phyloP scores from a whole-genome alignment of 2,113 vertebrate genomes.

The Neolamprologus devosi region DNA sequence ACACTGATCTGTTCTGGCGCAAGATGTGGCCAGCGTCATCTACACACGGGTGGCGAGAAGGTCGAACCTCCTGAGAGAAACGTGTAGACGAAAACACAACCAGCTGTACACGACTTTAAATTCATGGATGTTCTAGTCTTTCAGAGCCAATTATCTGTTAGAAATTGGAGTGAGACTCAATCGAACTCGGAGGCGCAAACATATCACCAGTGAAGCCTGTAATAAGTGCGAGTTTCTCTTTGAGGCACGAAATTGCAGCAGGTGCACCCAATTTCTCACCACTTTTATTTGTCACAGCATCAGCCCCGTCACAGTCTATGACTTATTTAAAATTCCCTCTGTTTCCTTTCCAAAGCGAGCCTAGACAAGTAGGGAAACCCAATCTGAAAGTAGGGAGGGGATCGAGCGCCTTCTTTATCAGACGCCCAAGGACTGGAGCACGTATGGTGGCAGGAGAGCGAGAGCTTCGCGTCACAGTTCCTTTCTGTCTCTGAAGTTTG shows the following conservation, averaged over 20 bases:
- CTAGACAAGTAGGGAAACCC: background rate
- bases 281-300: constrained; percentile 18
- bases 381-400: background rate
- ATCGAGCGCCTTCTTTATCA: background rate
- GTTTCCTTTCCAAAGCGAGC: background rate
- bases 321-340: constrained; percentile 3
- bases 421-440: background rate
- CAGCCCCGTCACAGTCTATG: background rate
- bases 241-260: constrained; percentile 26
- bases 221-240: constrained; percentile 14
- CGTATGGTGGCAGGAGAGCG: background rate
- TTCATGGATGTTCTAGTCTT: background rate
- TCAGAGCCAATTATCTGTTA: background rate
- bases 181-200: background rate
- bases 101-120: background rate
- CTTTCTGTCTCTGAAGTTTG: background rate
- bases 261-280: constrained; percentile 12
- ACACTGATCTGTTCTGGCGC: background rate
- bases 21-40: background rate
- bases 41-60: background rate
- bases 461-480: background rate
- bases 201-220: background rate
- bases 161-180: background rate
- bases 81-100: background rate
- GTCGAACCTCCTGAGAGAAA: background rate